Evolutionary conservation across 2,888 invertebrate genomes (phyloP), one percentile per base, ranked within the genome.

Genomic region (Yponomeuta malinellus): DNA sequence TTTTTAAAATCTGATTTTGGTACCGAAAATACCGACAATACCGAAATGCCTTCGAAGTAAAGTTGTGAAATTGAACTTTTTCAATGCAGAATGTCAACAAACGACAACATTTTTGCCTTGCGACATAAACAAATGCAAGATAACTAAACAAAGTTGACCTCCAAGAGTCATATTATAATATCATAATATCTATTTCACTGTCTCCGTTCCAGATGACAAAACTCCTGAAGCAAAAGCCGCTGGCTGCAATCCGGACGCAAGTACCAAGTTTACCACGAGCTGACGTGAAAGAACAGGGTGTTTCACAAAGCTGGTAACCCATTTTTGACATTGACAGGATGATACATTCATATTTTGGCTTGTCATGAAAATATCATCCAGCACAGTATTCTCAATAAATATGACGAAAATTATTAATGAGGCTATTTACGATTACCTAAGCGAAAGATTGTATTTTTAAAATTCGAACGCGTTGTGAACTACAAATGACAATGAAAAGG

Each of bases 191-290:
- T 1, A 6, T 43, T 43, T 8, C 5, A 43, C 8, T 43, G 43
- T 43, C 43, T 43, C 43, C 43, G 9, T 92, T 88, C 43, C 91
- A 92, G 92, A 92, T 92, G 92, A 91, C 91, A 90, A 84, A 85
- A 83, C 76, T 88, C 88, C 82, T 88, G 90, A 90, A 89, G 83
- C 84, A 82, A 78, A 74, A 59, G 52, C 15, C 52, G 8, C 52
- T 59, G 52, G 52, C 12, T 15, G 52, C 15, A 12, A 59, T 59
- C 52, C 12, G 52, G 79, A 86, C 76, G 74, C 72, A 88, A 89
- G 72, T 89, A 90, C 80, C 87, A 81, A 85, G 88, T 90, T 81
- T 82, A 89, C 78, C 85, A 89, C 78, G 90, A 88, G 78, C 80
- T 85, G 78, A 82, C 81, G 82, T 89, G 86, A 87, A 84, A 33